Percentiles rank a stretch among this genome's conserved stretches.
These are phyloP conservation scores for Drosophila affinis DNA, from an alignment of 2,888 invertebrate species.

Conservation along the genomic window DNA sequence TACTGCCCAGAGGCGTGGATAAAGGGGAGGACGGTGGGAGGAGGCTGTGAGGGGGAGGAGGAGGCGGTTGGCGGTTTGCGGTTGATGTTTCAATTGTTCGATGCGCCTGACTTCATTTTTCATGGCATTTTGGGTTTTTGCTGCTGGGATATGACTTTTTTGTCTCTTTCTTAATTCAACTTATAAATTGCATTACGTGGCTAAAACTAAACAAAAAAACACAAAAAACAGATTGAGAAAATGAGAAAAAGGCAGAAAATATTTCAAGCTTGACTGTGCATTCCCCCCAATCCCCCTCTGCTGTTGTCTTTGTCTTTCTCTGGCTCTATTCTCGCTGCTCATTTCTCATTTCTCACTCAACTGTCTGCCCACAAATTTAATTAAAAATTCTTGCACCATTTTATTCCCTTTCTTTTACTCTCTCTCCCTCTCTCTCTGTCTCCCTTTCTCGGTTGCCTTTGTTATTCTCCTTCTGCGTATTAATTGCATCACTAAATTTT, in stretches of 20 bases:
- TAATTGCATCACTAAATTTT: slow-evolving; percentile 76
- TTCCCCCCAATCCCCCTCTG: slow-evolving; percentile 8
- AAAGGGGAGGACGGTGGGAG: background rate
- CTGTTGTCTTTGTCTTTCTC: slow-evolving; percentile 28
- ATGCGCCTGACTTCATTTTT: slow-evolving; percentile 68
- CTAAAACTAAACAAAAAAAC: slow-evolving; percentile 31
- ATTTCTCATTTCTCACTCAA: slow-evolving; percentile 66
- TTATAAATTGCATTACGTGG: slow-evolving; percentile 73
- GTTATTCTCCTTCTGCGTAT: slow-evolving; percentile 51
- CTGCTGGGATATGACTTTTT: slow-evolving; percentile 31
- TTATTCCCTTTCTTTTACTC: slow-evolving; percentile 40
- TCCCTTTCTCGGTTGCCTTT: slow-evolving; percentile 12
- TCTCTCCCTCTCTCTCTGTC: slow-evolving; percentile 1
- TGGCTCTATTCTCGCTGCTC: slow-evolving; percentile 55
- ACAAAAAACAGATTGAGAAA: background rate
- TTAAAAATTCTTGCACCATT: slow-evolving; percentile 76
- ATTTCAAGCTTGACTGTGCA: slow-evolving; percentile 63
- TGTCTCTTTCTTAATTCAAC: slow-evolving; percentile 54
- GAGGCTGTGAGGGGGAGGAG: slow-evolving; percentile 9
- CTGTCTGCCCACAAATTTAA: slow-evolving; percentile 76
- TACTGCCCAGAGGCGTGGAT: slow-evolving; percentile 3
- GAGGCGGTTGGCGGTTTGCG: slow-evolving; percentile 35
- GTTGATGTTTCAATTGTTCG: slow-evolving; percentile 52
- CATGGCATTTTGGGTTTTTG: slow-evolving; percentile 59
- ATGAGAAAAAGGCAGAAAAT: slow-evolving; percentile 13